A percentile compares a stretch with the other conserved stretches of the same genome.
phyloP scores from a whole-genome alignment of 2,797 vertebrate species.

The Halcyon leucocephala region DNA sequence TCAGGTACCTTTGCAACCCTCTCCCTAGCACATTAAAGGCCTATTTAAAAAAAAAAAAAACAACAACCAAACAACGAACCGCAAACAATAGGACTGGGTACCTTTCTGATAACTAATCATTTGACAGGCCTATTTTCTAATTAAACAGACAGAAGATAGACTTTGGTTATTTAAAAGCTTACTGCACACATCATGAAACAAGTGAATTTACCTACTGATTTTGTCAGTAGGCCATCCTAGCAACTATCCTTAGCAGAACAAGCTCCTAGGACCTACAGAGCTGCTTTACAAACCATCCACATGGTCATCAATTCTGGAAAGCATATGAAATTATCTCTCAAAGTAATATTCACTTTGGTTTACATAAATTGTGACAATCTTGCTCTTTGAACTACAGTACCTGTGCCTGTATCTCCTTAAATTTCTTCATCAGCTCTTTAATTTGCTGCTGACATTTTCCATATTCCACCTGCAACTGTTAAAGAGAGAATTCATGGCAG shows the following conservation, averaged over 20 bases:
- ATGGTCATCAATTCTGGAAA: neutral
- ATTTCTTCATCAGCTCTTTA: slow-evolving; percentile 85
- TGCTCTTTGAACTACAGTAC: slow-evolving; percentile 71
- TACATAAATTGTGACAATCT: neutral
- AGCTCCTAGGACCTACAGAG: neutral
- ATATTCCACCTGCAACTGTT: slow-evolving; percentile 89
- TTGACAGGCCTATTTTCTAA: neutral
- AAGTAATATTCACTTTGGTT: neutral
- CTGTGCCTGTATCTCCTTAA: slow-evolving; percentile 90
- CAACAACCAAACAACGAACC: too few relatives aligned
- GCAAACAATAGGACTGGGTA: neutral
- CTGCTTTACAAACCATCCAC: neutral
- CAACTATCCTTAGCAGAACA: neutral
- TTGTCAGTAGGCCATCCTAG: neutral
- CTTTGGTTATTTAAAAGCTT: too few relatives aligned
- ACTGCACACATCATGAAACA: accelerated
- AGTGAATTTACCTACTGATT: neutral
- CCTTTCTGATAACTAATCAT: neutral
- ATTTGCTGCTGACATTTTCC: slow-evolving; percentile 90
- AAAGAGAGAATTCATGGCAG: slow-evolving; percentile 40
- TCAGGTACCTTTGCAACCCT: neutral
- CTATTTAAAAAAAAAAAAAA: neutral
- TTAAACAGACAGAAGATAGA: neutral
- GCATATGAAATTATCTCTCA: neutral
- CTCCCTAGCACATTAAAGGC: neutral